Evolutionary conservation across 1,140 invertebrate genomes (phyloP).

Genomic region (Drosophila sturtevanti): DNA sequence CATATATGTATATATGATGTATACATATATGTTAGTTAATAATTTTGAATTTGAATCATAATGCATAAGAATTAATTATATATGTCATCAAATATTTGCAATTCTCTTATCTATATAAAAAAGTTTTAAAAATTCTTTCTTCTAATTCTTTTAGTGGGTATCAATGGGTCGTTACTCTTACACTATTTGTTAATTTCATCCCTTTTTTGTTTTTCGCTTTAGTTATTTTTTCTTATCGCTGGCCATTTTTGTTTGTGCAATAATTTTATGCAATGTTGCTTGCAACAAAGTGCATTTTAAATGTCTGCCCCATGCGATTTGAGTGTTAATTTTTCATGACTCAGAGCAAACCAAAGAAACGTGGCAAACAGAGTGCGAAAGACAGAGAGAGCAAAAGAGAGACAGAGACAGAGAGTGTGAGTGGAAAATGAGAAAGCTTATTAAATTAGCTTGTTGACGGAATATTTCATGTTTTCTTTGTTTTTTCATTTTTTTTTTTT

Average conservation of each 20-base stretch:
- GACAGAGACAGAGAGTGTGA: not conserved
- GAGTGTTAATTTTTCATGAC: conserved; percentile 71
- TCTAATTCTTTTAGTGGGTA: not conserved
- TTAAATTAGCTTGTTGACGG: conserved; percentile 34
- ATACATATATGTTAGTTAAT: no score
- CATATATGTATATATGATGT: no score
- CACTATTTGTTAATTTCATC: not conserved
- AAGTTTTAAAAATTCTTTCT: not conserved
- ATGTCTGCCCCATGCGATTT: conserved; percentile 58
- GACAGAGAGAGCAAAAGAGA: conserved; percentile 1
- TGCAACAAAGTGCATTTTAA: conserved; percentile 78
- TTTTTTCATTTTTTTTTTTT: not conserved
- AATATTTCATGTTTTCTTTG: not conserved
- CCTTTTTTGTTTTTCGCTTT: not conserved
- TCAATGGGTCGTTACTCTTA: not conserved
- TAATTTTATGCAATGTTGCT: conserved; percentile 50
- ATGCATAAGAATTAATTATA: no score
- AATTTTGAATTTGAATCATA: no score
- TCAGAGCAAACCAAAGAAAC: conserved; percentile 19
- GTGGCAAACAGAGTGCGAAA: not conserved
- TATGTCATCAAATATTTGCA: not conserved
- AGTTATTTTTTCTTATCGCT: conserved; percentile 39
- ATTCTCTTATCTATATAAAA: no score
- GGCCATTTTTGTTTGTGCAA: conserved; percentile 52
- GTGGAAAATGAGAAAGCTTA: conserved; percentile 14